Base-by-base conservation (phyloP, 2,113 vertebrate species). In the Egretta garzetta region DNA sequence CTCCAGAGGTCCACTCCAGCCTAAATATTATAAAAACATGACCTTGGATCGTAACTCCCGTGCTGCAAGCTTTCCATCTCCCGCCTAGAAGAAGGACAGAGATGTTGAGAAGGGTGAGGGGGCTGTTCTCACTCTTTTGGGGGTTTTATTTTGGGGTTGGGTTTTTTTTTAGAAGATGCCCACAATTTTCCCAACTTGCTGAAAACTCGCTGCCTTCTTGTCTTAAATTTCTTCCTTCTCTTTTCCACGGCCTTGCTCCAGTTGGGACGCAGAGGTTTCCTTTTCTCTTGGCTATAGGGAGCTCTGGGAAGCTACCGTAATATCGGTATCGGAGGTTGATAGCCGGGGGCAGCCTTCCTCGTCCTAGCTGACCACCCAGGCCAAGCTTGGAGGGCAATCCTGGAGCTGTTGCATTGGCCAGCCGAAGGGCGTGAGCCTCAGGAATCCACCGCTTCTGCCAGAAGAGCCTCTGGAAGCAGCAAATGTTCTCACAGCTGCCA, bases 271-370 rank as follows among this genome's bases (percentile, higher is more conserved):
- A 1, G 28, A 21, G 9, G 2, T 66, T 86, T 70, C 35, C 70
- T 53, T 60, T 47, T 4, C 33, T 39, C 19, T 30, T 1, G 7
- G 5, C 5, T 0, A 0, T 0, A 5, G 4, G 12, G 52, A 62
- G 21, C 35, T 52, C 33, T 5, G 53, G 70, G 64, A 90, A 90
- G 30, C 63, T 45, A 5, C 62, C 0, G 8, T 3, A 1, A 17
- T 24, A 4, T 1, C 74, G 76, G 10, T 16, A n/a, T 16, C 49
- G 4, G 3, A 32, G 19, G 5, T 67, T 39, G 19, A 10, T 4
- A 4, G 14, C 3, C 2, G 22, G 11, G 60, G 75, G 0, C 17
- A 43, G 3, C 62, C 28, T 28, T 71, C 87, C 72, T 71, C 35
- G 0, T 64, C 94, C 77, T 22, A 3, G 0, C 59, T 4, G 32